A percentile compares a stretch with the other conserved stretches of the same genome.
Conservation (phyloP, 2,797 vertebrate genomes). For the Loris lydekkerianus region DNA sequence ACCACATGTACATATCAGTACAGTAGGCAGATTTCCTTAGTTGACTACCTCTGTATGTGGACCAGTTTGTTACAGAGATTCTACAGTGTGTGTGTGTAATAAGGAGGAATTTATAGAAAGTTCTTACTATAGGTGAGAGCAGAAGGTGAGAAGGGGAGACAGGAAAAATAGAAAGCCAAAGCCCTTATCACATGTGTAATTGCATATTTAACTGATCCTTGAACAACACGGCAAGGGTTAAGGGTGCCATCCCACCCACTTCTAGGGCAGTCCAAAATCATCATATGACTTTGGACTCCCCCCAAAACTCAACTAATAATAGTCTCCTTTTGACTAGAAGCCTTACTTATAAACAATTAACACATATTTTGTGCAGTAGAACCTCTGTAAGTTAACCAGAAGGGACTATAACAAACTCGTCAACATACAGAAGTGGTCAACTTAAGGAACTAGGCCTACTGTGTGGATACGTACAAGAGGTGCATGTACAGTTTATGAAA, state of each 20-base stretch:
- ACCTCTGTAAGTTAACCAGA: too few relatives aligned
- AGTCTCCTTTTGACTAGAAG: background rate
- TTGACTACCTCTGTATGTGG: too few relatives aligned
- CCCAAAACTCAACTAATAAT: background rate
- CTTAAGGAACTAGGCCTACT: too few relatives aligned
- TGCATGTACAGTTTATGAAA: too few relatives aligned
- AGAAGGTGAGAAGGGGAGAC: background rate
- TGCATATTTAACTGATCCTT: background rate
- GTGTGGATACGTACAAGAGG: too few relatives aligned
- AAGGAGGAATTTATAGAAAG: background rate
- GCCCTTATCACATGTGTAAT: background rate
- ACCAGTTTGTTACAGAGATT: too few relatives aligned
- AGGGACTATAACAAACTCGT: too few relatives aligned
- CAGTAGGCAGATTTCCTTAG: too few relatives aligned
- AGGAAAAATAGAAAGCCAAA: background rate
- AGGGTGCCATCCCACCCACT: background rate
- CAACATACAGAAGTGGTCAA: too few relatives aligned
- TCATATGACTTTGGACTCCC: background rate
- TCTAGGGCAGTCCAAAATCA: background rate
- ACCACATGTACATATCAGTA: too few relatives aligned
- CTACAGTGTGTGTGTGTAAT: too few relatives aligned
- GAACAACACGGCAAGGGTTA: background rate
- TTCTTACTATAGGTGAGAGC: background rate
- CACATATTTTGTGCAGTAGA: background rate
- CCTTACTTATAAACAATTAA: background rate